phyloP scores from a whole-genome alignment of 2,113 vertebrate species.

The Mobula birostris region DNA sequence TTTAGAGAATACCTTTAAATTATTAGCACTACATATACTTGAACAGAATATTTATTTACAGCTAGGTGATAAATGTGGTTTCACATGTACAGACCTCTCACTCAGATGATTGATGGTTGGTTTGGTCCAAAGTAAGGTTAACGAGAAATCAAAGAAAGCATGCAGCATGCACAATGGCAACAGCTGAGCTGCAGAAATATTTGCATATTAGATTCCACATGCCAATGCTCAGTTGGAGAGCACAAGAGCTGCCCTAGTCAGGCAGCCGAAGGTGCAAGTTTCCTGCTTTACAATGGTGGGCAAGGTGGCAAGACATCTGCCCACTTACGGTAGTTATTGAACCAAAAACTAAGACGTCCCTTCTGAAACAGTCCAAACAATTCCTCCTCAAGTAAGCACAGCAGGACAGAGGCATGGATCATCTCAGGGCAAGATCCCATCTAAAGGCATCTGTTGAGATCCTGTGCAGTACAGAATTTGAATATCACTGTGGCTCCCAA shows the following conservation, averaged over 20 bases:
- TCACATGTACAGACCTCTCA: neutral
- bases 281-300: neutral
- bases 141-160: neutral
- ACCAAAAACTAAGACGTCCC: neutral
- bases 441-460: neutral
- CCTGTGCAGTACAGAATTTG: neutral
- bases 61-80: slow-evolving; percentile 16
- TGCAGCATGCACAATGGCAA: slow-evolving; percentile 24
- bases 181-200: neutral
- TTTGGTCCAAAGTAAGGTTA: neutral
- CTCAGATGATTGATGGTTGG: neutral
- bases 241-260: no score
- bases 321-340: neutral
- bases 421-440: neutral
- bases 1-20: neutral
- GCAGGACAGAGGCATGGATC: neutral
- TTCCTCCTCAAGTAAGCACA: neutral
- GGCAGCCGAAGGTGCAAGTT: no score
- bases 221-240: neutral
- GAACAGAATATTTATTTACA: neutral
- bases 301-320: neutral
- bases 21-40: neutral
- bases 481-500: neutral
- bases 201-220: neutral
- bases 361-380: neutral